These are phyloP conservation scores for Corythornis cristatus DNA, from an alignment of 2,113 vertebrate species.

Conservation along the genomic window DNA sequence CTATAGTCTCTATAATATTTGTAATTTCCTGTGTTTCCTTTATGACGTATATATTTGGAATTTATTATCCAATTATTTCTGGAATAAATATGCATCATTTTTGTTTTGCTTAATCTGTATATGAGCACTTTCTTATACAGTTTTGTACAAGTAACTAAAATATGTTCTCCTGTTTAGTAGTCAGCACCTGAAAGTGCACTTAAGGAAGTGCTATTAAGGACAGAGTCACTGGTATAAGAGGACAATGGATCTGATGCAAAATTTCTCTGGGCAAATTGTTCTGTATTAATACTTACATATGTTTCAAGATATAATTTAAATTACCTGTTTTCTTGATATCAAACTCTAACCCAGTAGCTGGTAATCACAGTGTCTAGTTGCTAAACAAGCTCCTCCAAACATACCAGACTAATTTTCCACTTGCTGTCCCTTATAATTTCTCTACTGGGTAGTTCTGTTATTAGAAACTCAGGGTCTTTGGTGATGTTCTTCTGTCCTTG, in stretches of 20 bases:
- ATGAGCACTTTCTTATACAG: background rate
- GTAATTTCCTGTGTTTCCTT: background rate
- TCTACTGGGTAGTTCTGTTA: background rate
- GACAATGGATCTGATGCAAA: background rate
- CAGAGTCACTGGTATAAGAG: background rate
- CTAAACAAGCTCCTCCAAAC: background rate
- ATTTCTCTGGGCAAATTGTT: background rate
- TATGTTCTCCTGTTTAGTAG: background rate
- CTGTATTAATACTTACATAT: background rate
- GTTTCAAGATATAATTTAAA: background rate
- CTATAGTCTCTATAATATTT: background rate
- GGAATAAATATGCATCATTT: background rate
- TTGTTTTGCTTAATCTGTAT: background rate
- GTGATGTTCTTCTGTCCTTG: background rate
- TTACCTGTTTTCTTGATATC: background rate
- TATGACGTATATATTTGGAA: background rate
- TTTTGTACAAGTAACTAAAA: background rate
- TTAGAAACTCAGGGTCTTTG: background rate
- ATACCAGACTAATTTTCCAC: background rate
- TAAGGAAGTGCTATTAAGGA: background rate
- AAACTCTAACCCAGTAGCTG: background rate
- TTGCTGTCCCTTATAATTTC: background rate
- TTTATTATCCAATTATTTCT: background rate
- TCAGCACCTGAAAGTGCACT: background rate
- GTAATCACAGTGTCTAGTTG: background rate